A percentile compares a stretch with the other conserved stretches of the same genome.
These are phyloP conservation scores for Oreortyx pictus DNA, from an alignment of 2,797 vertebrate species.

Conservation along the genomic window DNA sequence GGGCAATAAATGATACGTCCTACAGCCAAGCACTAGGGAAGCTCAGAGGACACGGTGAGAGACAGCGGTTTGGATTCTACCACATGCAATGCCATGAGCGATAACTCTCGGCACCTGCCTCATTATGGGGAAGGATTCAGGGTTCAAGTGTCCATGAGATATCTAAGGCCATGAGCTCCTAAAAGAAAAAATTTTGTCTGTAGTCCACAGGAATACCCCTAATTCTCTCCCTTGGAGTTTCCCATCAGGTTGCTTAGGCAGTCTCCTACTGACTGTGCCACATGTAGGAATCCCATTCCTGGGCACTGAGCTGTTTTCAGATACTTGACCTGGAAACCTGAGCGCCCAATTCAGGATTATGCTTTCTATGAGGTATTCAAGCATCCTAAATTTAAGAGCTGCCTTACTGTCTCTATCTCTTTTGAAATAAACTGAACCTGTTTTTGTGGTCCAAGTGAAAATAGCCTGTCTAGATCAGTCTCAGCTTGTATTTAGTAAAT, in stretches of 20 bases:
- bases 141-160: rapidly evolving
- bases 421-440: background rate
- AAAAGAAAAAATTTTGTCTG: background rate
- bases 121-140: background rate
- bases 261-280: background rate
- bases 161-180: background rate
- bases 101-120: background rate
- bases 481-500: background rate
- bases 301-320: background rate
- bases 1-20: background rate
- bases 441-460: background rate
- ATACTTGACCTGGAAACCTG: background rate
- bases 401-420: background rate
- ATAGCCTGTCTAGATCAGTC: background rate
- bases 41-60: background rate
- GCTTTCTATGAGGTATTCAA: background rate
- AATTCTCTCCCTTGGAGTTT: background rate
- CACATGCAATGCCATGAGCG: background rate
- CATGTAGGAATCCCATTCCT: background rate
- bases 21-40: rapidly evolving
- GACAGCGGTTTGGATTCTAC: background rate
- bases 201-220: background rate
- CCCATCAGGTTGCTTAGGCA: background rate
- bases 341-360: background rate
- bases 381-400: background rate